Conservation (phyloP, 2,888 invertebrate species). For the Lysandra coridon region DNA sequence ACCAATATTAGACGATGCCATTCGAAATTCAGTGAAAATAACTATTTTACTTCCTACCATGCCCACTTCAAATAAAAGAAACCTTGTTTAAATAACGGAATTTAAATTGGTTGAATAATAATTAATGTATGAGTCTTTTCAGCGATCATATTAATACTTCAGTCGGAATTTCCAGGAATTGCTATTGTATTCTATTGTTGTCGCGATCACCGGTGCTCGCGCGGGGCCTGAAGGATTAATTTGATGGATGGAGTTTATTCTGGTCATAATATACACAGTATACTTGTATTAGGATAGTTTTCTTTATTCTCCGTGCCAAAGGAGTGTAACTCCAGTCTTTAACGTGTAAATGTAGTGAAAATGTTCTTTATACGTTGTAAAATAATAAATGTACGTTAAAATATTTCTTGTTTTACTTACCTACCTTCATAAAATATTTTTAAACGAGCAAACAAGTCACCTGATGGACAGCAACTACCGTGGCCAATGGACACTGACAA, state of each 20-base stretch:
- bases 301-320: slow-evolving; percentile 18
- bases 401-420: slow-evolving; percentile 9
- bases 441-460: too few relatives aligned
- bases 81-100: not conserved
- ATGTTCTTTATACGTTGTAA: slow-evolving; percentile 27
- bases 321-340: slow-evolving; percentile 18
- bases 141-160: too few relatives aligned
- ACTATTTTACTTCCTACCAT: too few relatives aligned
- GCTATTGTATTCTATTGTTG: too few relatives aligned
- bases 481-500: too few relatives aligned
- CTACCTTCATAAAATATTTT: not conserved
- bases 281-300: not conserved
- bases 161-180: too few relatives aligned
- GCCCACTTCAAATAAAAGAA: too few relatives aligned
- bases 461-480: too few relatives aligned
- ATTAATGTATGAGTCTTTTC: too few relatives aligned
- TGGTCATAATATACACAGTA: not conserved
- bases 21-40: not conserved
- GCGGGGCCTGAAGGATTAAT: too few relatives aligned
- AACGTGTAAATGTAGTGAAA: slow-evolving; percentile 5
- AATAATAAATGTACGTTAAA: slow-evolving; percentile 18
- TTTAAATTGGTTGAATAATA: too few relatives aligned
- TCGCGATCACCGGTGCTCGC: too few relatives aligned
- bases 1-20: not conserved
- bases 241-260: not conserved